Evolutionary conservation across 2,888 invertebrate species (phyloP).

Genomic region (Sabatieria punctata): DNA sequence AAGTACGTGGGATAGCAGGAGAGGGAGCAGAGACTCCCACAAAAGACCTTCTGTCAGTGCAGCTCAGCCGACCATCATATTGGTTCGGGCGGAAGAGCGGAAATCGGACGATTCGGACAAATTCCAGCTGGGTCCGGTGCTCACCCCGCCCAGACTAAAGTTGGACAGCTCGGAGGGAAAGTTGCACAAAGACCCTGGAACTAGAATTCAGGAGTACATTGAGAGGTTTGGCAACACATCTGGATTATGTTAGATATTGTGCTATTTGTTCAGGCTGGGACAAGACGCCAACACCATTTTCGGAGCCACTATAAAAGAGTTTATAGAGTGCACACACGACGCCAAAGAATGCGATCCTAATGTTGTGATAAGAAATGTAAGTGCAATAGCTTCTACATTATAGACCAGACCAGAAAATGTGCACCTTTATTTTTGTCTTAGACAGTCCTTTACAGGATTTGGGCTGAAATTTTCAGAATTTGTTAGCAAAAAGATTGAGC

Average conservation of each 20-base stretch:
- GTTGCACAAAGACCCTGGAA: slow-evolving; percentile 17
- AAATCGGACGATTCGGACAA: too few relatives aligned
- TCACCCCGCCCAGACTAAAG: too few relatives aligned
- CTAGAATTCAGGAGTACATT: slow-evolving; percentile 26
- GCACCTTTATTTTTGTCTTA: too few relatives aligned
- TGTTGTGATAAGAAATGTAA: slow-evolving; percentile 44
- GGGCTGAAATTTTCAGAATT: background rate
- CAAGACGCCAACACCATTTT: slow-evolving; percentile 71
- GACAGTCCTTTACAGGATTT: background rate
- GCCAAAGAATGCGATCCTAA: slow-evolving; percentile 71
- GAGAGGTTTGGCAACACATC: slow-evolving; percentile 14
- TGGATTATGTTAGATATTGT: background rate
- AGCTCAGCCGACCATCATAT: too few relatives aligned
- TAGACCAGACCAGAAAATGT: background rate
- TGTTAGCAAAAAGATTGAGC: background rate
- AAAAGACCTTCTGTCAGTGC: too few relatives aligned
- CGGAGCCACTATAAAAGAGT: slow-evolving; percentile 77
- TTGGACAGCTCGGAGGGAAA: too few relatives aligned
- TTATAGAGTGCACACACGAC: slow-evolving; percentile 76
- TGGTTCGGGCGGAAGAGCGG: too few relatives aligned
- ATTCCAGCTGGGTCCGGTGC: too few relatives aligned
- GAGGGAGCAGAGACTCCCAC: background rate
- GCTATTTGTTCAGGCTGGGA: slow-evolving; percentile 44
- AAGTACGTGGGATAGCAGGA: background rate
- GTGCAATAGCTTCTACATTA: slow-evolving; percentile 11